Percentiles rank a stretch among this genome's conserved stretches.
These are phyloP conservation scores for Cyphomyrus plagiostoma DNA, from an alignment of 2,113 vertebrate genomes.

Conservation along the genomic window DNA sequence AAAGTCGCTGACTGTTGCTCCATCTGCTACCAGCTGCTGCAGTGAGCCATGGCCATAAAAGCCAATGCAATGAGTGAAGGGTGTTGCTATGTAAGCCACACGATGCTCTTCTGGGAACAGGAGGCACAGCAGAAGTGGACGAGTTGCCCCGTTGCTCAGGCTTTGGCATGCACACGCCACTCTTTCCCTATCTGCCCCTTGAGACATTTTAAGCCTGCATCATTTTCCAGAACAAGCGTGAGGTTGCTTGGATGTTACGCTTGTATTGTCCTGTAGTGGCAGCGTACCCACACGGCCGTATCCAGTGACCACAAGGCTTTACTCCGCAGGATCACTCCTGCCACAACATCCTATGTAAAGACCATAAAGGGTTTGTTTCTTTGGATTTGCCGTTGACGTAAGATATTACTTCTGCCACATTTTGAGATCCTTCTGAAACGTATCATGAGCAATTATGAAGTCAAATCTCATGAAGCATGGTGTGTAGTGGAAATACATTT, in stretches of 20 bases:
- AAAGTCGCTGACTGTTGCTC: neutral
- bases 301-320: conserved; percentile 30
- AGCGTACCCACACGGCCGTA: conserved; percentile 53
- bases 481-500: neutral
- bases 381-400: neutral
- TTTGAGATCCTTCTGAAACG: neutral
- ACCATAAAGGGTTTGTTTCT: neutral
- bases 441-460: neutral
- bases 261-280: conserved; percentile 46
- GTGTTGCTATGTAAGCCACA: neutral
- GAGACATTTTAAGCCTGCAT: conserved; percentile 33
- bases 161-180: conserved; percentile 19
- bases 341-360: neutral
- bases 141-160: neutral
- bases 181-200: conserved; percentile 39
- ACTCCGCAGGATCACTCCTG: neutral
- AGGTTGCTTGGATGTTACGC: conserved; percentile 36
- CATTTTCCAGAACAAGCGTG: conserved; percentile 13
- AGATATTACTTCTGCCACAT: neutral
- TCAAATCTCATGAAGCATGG: neutral
- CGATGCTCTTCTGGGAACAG: neutral
- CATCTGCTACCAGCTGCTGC: neutral
- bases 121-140: neutral
- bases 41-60: neutral
- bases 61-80: neutral